A percentile compares a stretch with the other conserved stretches of the same genome.
These are phyloP conservation scores for Sinocyclocheilus grahami DNA, from an alignment of 2,113 vertebrate species.

Conservation along the genomic window DNA sequence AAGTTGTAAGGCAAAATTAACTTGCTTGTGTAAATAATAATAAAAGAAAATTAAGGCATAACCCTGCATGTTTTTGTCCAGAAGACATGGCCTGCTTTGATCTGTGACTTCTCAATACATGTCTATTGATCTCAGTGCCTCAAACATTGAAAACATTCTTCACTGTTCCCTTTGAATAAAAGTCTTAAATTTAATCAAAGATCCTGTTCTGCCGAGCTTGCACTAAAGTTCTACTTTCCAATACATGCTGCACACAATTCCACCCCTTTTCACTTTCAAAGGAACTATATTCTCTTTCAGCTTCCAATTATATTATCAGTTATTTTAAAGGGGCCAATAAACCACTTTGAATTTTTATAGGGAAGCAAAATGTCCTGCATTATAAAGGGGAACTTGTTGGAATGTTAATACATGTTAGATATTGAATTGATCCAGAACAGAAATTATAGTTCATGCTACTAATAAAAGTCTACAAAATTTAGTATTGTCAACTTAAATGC, in stretches of 20 bases:
- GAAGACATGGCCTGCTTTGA: neutral
- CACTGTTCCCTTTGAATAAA: neutral
- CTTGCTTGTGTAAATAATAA: neutral
- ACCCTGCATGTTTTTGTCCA: neutral
- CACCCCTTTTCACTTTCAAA: neutral
- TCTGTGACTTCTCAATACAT: neutral
- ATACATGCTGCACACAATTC: neutral
- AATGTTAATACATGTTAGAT: neutral
- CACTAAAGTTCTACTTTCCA: conserved; percentile 23
- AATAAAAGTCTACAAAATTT: too few species aligned
- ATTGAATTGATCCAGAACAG: neutral
- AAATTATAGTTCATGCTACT: too few species aligned
- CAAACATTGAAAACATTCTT: neutral
- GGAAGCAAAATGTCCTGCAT: conserved; percentile 7
- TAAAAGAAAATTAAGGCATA: neutral
- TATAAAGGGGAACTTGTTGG: conserved; percentile 7
- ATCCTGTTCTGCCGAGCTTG: neutral
- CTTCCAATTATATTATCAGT: conserved; percentile 26
- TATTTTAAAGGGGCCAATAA: conserved; percentile 11
- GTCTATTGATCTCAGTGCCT: neutral
- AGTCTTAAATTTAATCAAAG: conserved; percentile 24
- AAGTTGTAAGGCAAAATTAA: neutral
- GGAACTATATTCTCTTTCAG: conserved; percentile 28
- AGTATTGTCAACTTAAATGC: too few species aligned
- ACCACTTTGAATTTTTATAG: neutral